Conservation (phyloP, 2,113 vertebrate genomes). For the Dicentrarchus labrax region DNA sequence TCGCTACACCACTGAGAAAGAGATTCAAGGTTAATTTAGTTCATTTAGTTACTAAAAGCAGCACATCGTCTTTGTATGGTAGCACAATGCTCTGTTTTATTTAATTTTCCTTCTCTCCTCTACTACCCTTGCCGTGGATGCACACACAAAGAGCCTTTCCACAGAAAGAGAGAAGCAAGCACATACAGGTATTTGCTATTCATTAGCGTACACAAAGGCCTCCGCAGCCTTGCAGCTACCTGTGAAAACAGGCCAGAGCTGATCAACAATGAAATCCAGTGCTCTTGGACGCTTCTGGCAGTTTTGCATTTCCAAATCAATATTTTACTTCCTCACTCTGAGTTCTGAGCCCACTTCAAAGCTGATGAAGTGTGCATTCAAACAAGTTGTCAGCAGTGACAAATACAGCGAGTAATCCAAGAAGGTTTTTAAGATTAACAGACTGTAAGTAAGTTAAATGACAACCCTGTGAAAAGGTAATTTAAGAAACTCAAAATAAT, state of each 20-base stretch:
- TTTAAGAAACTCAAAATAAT: background rate
- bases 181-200: constrained; percentile 40
- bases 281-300: constrained; percentile 22
- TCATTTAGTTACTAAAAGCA: constrained; percentile 47
- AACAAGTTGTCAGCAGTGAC: constrained; percentile 32
- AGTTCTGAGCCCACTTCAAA: constrained; percentile 42
- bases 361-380: constrained; percentile 50
- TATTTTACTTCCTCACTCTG: constrained; percentile 40
- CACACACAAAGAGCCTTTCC: constrained; percentile 8
- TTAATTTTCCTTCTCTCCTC: constrained; percentile 33
- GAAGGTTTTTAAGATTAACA: constrained; percentile 3
- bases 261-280: constrained; percentile 47
- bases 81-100: constrained; percentile 29
- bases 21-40: constrained; percentile 70
- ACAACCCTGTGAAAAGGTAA: background rate
- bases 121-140: background rate
- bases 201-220: constrained; percentile 41
- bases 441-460: background rate
- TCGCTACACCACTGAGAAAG: constrained; percentile 43
- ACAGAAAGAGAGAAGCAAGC: constrained; percentile 15
- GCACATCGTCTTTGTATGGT: constrained; percentile 10
- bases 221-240: constrained; percentile 34
- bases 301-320: constrained; percentile 53
- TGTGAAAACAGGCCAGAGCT: constrained; percentile 20
- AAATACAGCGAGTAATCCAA: constrained; percentile 15